Conservation (phyloP, 2,113 vertebrate species). For the Pundamilia nyererei region DNA sequence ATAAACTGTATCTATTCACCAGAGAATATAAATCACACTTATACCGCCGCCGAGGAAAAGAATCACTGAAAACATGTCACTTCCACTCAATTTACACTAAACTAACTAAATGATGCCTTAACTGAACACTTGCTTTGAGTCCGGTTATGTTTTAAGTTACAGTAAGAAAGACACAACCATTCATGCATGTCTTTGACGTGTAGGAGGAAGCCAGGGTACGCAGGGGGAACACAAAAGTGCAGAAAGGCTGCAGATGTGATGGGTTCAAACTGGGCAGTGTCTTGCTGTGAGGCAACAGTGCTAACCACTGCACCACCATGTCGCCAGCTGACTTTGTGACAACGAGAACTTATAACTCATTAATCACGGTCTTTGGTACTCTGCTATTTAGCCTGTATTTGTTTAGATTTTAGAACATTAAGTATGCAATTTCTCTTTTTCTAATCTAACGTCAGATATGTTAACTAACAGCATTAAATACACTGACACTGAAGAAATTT, state of each 20-base stretch:
- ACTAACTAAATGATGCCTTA: background rate
- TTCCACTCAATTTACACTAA: background rate
- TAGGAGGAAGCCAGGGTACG: background rate
- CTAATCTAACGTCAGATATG: background rate
- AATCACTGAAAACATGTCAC: background rate
- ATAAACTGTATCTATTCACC: background rate
- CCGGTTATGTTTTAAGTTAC: background rate
- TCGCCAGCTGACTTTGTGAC: background rate
- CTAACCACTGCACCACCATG: background rate
- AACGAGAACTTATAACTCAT: background rate
- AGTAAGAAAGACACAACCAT: background rate
- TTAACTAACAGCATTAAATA: background rate
- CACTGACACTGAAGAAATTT: background rate
- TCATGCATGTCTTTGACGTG: background rate
- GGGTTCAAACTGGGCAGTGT: background rate
- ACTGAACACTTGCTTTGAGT: background rate
- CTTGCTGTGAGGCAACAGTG: background rate
- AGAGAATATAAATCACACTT: background rate
- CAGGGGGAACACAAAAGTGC: background rate
- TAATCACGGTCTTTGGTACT: background rate
- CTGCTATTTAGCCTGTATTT: background rate
- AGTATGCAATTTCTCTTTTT: background rate
- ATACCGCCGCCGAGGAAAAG: accelerated
- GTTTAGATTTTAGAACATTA: background rate
- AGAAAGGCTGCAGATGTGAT: background rate